Conservation (phyloP, 2,888 invertebrate genomes). For the Melolontha melolontha region DNA sequence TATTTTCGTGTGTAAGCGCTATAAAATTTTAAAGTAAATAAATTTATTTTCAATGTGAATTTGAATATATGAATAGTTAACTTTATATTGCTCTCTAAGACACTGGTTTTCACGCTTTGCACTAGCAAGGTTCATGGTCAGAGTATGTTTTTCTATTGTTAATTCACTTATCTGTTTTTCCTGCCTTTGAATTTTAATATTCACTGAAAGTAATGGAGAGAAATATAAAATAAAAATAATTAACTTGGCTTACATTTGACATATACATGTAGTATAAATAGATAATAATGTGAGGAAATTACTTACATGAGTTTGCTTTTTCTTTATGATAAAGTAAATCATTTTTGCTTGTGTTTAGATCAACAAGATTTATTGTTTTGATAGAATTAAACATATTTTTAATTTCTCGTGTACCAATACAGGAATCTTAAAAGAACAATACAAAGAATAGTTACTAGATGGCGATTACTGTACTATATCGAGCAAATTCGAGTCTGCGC, state of each 20-base stretch:
- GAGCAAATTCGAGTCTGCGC: constrained; percentile 24
- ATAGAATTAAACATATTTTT: background rate
- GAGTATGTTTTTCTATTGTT: background rate
- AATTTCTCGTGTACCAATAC: background rate
- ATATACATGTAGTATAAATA: too few relatives aligned
- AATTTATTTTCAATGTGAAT: too few relatives aligned
- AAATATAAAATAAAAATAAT: too few relatives aligned
- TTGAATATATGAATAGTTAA: background rate
- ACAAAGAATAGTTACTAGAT: constrained; percentile 7
- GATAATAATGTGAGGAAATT: too few relatives aligned
- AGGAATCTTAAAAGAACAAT: background rate
- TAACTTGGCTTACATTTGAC: too few relatives aligned
- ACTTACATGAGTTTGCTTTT: too few relatives aligned
- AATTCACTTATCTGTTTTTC: background rate
- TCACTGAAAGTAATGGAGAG: background rate
- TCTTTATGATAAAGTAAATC: too few relatives aligned
- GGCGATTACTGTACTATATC: background rate
- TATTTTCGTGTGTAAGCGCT: too few relatives aligned
- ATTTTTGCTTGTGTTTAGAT: too few relatives aligned
- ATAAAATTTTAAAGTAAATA: too few relatives aligned
- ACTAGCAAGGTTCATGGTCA: background rate
- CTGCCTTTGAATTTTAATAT: background rate
- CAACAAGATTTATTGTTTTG: background rate
- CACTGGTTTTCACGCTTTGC: background rate
- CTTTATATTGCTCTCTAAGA: constrained; percentile 1